Evolutionary conservation across 2,888 invertebrate genomes (phyloP).

Genomic region (Lepetodrilus schrolli): DNA sequence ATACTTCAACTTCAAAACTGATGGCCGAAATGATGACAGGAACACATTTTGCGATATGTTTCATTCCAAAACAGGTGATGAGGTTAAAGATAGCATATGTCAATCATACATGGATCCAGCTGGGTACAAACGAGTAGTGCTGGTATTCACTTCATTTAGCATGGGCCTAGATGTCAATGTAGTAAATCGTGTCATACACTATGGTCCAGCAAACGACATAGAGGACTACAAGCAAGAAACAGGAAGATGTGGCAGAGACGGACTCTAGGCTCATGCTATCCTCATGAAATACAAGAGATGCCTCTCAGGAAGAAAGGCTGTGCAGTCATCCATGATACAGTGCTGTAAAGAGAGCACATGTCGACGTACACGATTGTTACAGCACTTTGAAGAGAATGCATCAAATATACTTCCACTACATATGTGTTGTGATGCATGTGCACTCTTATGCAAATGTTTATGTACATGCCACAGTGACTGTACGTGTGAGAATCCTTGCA

Average conservation of each 20-base stretch:
- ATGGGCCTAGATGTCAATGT: not conserved
- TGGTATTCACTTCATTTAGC: not conserved
- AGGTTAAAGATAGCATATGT: no score
- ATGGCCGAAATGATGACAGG: slow-evolving; percentile 25
- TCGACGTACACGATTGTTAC: not conserved
- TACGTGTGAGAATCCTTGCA: no score
- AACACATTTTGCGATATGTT: slow-evolving; percentile 30
- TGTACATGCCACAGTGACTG: not conserved
- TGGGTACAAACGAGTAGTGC: slow-evolving; percentile 19
- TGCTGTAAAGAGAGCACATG: not conserved
- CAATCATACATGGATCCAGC: no score
- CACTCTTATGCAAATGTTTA: not conserved
- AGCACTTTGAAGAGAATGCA: not conserved
- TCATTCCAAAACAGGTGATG: no score
- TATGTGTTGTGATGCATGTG: not conserved
- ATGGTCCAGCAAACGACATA: not conserved
- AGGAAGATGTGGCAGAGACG: not conserved
- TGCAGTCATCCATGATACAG: not conserved
- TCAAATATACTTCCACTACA: not conserved
- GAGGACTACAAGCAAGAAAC: slow-evolving; percentile 3
- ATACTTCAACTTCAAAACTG: not conserved
- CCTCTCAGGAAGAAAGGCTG: not conserved
- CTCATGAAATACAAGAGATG: not conserved
- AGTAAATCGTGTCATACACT: not conserved
- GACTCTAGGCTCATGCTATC: no score